phyloP scores from a whole-genome alignment of 1,140 invertebrate species.

The Melanaphis sacchari region DNA sequence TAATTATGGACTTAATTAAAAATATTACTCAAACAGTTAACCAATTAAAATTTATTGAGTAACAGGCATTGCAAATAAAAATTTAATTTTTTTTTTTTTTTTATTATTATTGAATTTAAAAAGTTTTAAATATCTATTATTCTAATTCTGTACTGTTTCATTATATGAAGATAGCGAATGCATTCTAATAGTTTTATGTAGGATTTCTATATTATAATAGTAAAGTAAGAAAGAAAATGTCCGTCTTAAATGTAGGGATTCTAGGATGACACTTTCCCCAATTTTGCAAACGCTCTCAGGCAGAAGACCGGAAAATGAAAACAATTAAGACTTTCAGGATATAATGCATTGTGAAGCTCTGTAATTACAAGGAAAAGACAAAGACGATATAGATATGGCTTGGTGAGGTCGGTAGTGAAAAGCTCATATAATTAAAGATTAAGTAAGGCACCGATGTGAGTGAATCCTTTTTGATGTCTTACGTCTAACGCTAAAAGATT shows the following conservation, averaged over 20 bases:
- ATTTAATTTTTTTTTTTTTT: no score
- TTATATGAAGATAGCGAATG: background rate
- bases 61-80: no score
- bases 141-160: no score
- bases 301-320: slow-evolving; percentile 47
- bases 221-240: background rate
- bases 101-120: background rate
- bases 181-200: background rate
- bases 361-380: slow-evolving; percentile 21
- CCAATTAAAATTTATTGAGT: no score
- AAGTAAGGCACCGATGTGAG: slow-evolving; percentile 29
- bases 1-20: background rate
- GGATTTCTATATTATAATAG: background rate
- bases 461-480: slow-evolving; percentile 50
- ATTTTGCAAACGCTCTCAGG: background rate
- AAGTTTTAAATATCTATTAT: background rate
- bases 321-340: slow-evolving; percentile 47
- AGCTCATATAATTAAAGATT: slow-evolving; percentile 56
- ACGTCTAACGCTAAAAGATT: slow-evolving; percentile 4
- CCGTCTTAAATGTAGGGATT: background rate
- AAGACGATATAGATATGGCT: background rate
- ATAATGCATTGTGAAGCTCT: background rate
- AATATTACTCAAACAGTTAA: background rate
- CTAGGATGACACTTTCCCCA: slow-evolving; percentile 22
- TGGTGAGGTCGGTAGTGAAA: background rate